Percentiles rank a stretch among this genome's conserved stretches.
Conservation (phyloP, 1,140 invertebrate genomes). For the Monomorium pharaonis region DNA sequence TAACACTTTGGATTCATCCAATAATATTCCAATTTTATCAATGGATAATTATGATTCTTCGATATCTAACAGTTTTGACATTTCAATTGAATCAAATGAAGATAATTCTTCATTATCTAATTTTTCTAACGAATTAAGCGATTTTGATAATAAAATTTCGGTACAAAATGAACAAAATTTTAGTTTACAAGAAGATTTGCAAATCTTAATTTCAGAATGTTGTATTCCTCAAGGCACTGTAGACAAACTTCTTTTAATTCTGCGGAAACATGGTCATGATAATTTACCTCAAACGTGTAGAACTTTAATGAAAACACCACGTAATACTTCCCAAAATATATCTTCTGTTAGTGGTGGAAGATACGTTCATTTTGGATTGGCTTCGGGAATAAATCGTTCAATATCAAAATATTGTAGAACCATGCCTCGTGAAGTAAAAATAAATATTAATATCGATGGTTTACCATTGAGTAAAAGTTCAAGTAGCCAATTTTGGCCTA, state of each 20-base stretch:
- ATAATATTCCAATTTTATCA: background rate
- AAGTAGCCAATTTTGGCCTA: background rate
- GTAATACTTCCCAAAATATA: background rate
- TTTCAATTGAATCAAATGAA: background rate
- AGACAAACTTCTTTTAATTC: background rate
- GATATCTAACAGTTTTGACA: background rate
- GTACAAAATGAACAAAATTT: background rate
- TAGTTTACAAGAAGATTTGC: background rate
- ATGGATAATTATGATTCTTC: background rate
- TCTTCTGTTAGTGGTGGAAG: background rate
- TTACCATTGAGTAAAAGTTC: no score
- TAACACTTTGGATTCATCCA: background rate
- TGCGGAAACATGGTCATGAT: background rate
- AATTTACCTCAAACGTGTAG: background rate
- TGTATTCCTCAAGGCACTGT: background rate
- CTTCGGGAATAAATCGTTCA: no score
- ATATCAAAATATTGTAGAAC: no score
- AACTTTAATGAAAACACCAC: slow-evolving; percentile 5
- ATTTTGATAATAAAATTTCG: background rate
- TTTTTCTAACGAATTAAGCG: background rate
- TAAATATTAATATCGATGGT: no score
- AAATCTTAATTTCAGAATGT: background rate
- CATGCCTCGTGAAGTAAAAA: no score
- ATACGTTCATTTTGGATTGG: background rate
- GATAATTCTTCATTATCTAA: background rate